These are phyloP conservation scores for Calliopum simillimum DNA, from an alignment of 2,888 invertebrate species.

Conservation along the genomic window DNA sequence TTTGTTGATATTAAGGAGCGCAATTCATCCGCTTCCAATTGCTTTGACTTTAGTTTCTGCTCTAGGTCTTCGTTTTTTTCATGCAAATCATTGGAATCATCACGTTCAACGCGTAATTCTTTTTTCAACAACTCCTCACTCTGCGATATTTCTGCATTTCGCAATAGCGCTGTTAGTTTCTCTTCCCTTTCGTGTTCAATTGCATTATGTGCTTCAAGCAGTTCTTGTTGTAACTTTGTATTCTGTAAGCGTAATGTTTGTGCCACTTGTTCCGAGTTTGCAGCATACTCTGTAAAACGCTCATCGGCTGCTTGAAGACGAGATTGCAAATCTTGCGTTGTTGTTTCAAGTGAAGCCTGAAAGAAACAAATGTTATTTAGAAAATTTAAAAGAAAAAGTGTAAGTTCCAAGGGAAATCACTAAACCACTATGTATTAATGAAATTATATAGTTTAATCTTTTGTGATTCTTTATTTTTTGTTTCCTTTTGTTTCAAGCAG, in stretches of 20 bases:
- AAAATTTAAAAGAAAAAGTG: too few species aligned
- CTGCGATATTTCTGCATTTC: slow-evolving; percentile 87
- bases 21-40: slow-evolving; percentile 67
- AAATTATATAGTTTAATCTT: too few species aligned
- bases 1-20: slow-evolving; percentile 52
- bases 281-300: slow-evolving; percentile 63
- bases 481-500: too few species aligned
- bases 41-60: slow-evolving; percentile 59
- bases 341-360: slow-evolving; percentile 60
- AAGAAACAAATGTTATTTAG: slow-evolving; percentile 32
- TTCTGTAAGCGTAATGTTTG: slow-evolving; percentile 59
- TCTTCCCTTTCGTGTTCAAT: slow-evolving; percentile 74
- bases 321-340: slow-evolving; percentile 59
- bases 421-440: too few species aligned
- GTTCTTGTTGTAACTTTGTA: slow-evolving; percentile 56
- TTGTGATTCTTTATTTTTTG: too few species aligned
- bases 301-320: slow-evolving; percentile 62
- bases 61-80: slow-evolving; percentile 69
- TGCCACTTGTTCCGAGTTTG: slow-evolving; percentile 62
- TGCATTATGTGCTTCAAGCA: slow-evolving; percentile 52
- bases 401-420: too few species aligned
- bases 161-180: slow-evolving; percentile 79
- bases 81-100: slow-evolving; percentile 71
- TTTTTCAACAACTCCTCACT: slow-evolving; percentile 81
- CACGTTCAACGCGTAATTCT: slow-evolving; percentile 78